Evolutionary conservation across 2,888 invertebrate genomes (phyloP), one percentile per base, ranked within the genome.

Genomic region (Bhutanitis thaidina): DNA sequence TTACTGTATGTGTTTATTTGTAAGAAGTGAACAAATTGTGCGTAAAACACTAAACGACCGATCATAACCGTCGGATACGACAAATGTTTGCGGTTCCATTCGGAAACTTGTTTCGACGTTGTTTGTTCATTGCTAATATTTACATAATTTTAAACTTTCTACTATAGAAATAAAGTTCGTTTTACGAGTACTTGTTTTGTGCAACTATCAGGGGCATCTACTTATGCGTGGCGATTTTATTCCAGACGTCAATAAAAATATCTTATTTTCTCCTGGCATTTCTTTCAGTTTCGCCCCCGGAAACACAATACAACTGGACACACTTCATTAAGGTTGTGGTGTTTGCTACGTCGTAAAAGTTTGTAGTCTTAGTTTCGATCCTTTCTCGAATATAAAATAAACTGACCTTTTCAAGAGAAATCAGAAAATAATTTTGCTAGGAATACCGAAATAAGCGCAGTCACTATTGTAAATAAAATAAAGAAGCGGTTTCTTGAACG

Each of bases 11-110:
- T 27, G 2, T 7, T 27, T 27, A 27, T 27, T 27, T 27, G 1
- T 8, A 27, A 8, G 8, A 27, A 8, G 8, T 1, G 27, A 27
- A 27, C 27, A 20, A 20, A 20, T 20, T 27, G 2, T 27, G 27
- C 7, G 27, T 27, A 27, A n/a, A n/a, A 27, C 8, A 5, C 27
- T 27, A 5, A 85, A 86, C 77, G 77, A 74, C 74, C 71, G 77
- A 80, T 80, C 82, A 85, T 85, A 85, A 83, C 84, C 78, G 75
- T 84, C 75, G 84, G 82, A 78, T 79, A 77, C 74, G 3, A 34
- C 77, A 77, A 86, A 80, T 80, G 79, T 80, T 83, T 78, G 82
- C 78, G 74, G 77, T 76, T 72, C 78, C 71, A 73, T 78, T 68
- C 71, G 73, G 75, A 74, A 75, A 76, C 73, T 72, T 67, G 67